phyloP scores from a whole-genome alignment of 2,113 vertebrate genomes.

The Todiramphus saurophagus region DNA sequence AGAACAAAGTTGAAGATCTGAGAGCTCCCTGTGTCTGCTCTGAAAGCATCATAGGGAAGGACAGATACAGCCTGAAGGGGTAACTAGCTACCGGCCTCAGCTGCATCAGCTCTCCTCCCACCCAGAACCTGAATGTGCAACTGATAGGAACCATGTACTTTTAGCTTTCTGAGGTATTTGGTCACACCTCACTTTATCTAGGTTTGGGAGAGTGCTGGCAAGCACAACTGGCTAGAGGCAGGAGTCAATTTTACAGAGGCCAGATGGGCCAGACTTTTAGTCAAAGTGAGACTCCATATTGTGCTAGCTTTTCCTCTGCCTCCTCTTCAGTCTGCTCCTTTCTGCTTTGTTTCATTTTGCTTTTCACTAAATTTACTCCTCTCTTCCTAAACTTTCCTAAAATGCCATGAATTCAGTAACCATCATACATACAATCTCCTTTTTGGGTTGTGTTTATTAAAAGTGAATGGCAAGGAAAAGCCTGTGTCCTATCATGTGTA shows the following conservation, averaged over 20 bases:
- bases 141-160: neutral
- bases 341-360: neutral
- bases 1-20: neutral
- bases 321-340: neutral
- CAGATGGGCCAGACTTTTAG: neutral
- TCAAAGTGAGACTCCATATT: neutral
- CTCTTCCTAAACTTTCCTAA: neutral
- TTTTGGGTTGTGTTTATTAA: neutral
- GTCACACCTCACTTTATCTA: neutral
- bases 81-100: neutral
- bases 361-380: neutral
- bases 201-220: neutral
- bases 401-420: neutral
- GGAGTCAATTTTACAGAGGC: neutral
- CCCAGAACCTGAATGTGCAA: neutral
- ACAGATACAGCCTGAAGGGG: neutral
- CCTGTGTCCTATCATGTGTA: neutral
- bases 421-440: neutral
- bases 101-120: neutral
- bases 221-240: neutral
- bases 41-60: neutral
- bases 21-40: neutral
- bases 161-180: neutral
- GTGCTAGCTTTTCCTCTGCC: neutral
- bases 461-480: neutral